These are phyloP conservation scores for Cariama cristata DNA, from an alignment of 2,113 vertebrate genomes.

Conservation along the genomic window DNA sequence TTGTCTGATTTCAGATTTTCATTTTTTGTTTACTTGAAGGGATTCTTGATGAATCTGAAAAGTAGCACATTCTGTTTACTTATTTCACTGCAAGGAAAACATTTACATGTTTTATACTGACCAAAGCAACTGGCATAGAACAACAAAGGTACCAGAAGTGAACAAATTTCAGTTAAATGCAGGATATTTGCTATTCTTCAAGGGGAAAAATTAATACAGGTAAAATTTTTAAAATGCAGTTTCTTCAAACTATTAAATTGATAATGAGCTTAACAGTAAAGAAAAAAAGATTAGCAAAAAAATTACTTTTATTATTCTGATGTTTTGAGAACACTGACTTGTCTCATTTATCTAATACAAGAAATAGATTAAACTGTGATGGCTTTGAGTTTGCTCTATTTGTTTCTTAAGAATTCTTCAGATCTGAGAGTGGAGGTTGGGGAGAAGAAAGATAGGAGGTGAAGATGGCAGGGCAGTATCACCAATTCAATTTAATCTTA, in stretches of 20 bases:
- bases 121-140: background rate
- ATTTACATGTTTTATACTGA: background rate
- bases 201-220: background rate
- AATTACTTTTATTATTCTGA: background rate
- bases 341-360: background rate
- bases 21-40: background rate
- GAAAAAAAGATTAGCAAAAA: background rate
- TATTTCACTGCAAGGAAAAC: background rate
- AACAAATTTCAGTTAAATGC: background rate
- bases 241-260: background rate
- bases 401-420: background rate
- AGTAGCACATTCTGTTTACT: background rate
- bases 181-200: background rate
- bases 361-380: background rate
- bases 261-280: background rate
- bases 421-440: background rate
- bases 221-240: background rate
- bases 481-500: conserved; percentile 8
- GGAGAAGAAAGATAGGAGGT: background rate
- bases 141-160: background rate
- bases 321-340: background rate
- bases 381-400: background rate
- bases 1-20: background rate
- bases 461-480: background rate
- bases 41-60: background rate